These are phyloP conservation scores for Centropus unirufus DNA, from an alignment of 2,113 vertebrate species.

Conservation along the genomic window DNA sequence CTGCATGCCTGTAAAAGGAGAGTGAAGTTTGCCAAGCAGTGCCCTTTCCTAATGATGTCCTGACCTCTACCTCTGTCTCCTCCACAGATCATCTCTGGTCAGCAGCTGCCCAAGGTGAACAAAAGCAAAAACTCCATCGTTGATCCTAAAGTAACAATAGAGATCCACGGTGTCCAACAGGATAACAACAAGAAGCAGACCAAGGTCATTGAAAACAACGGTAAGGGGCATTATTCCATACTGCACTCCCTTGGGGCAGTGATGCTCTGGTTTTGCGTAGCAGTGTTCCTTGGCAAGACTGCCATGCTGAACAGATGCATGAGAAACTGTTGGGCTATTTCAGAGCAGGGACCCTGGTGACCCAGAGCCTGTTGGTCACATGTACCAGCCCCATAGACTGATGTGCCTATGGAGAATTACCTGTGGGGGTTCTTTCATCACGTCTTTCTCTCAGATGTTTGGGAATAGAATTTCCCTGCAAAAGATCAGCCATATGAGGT, in stretches of 20 bases:
- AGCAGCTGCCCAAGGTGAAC: conserved; percentile 94
- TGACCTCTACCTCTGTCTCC: neutral
- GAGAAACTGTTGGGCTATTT: neutral
- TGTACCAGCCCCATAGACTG: neutral
- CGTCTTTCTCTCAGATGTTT: neutral
- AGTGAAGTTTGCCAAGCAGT: neutral
- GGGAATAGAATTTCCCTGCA: neutral
- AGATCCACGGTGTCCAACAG: conserved; percentile 83
- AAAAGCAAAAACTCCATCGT: conserved; percentile 92
- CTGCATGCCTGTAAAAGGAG: neutral
- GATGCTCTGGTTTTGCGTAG: neutral
- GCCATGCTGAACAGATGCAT: neutral
- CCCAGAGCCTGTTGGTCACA: neutral
- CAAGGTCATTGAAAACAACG: conserved; percentile 87
- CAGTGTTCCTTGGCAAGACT: neutral
- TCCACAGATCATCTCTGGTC: conserved; percentile 90
- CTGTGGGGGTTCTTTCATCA: neutral
- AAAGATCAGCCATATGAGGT: neutral
- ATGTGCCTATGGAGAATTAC: neutral
- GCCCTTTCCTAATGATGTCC: neutral
- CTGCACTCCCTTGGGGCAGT: neutral
- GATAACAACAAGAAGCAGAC: conserved; percentile 85
- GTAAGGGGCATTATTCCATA: conserved; percentile 55
- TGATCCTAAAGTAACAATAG: conserved; percentile 89
- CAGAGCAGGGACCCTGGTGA: neutral